Percentiles rank a stretch among this genome's conserved stretches.
Conservation (phyloP, 2,888 invertebrate species). For the Euzetes globulus region DNA sequence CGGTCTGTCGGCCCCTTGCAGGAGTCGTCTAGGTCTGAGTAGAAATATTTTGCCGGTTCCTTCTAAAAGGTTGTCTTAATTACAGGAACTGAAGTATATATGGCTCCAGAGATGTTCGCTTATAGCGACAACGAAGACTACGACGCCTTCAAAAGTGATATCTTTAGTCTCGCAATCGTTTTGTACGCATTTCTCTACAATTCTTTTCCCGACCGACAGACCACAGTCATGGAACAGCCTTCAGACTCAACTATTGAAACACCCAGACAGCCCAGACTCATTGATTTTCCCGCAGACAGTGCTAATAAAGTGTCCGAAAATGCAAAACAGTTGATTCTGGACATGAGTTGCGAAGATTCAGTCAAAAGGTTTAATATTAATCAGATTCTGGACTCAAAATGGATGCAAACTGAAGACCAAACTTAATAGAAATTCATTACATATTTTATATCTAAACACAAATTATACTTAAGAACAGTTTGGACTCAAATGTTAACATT, state of each 20-base stretch:
- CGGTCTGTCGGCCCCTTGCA: neutral
- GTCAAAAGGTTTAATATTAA: neutral
- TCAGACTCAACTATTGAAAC: neutral
- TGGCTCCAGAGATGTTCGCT: neutral
- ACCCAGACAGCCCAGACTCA: no score
- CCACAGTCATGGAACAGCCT: neutral
- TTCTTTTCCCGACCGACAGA: neutral
- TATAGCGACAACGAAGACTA: neutral
- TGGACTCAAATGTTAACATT: no score
- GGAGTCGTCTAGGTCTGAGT: neutral
- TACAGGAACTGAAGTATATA: neutral
- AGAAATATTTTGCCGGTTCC: no score
- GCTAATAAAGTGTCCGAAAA: neutral
- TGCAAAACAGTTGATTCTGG: neutral
- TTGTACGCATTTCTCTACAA: neutral
- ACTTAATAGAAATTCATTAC: no score
- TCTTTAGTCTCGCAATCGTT: neutral
- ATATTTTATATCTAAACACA: no score
- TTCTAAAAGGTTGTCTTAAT: neutral
- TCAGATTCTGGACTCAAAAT: slow-evolving; percentile 6
- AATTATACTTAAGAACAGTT: no score
- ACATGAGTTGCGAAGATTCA: neutral
- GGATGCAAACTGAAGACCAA: neutral
- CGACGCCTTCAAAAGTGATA: slow-evolving; percentile 24
- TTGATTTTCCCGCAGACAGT: neutral